Evolutionary conservation across 2,888 invertebrate species (phyloP), one percentile per base, ranked within the genome.

Genomic region (Hoplodrina blanda): DNA sequence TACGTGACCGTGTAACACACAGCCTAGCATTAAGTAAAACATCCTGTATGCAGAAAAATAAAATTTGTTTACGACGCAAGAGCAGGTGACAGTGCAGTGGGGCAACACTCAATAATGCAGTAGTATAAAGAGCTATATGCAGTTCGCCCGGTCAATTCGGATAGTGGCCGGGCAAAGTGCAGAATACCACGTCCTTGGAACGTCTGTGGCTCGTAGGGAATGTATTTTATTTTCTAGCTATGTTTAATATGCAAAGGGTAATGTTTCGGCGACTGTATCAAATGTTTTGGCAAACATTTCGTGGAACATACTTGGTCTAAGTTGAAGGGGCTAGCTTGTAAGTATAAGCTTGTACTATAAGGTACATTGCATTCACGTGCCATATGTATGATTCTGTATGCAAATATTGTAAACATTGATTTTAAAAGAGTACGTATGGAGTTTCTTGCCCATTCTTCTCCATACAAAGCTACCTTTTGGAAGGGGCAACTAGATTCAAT

Each of bases 41-140:
- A 73, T 8, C 37, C 46, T 72, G 57, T 75, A 71, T 70, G 61
- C 61, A n/a, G 60, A 59, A 81, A 80, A 76, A 83, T 84, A 82
- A 84, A 84, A 78, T 75, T 78, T 78, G 69, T 83, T 80, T 75
- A 83, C 64, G 70, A 78, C 33, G 33, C 62, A 57, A 56, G 63
- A 49, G 63, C 78, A 78, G 76, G 69, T 76, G 83, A 77, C 53
- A 68, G 57, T 64, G 66, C 70, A 76, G 57, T 68, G 68, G 70
- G 64, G 30, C 70, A 66, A 19, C 55, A 65, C 78, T 85, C 73
- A 85, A 85, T 85, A 80, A 85, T 85, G 80, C 80, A 85, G 63
- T 49, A 17, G 49, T 30, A 53, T 53, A 37, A 25, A 69, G 63
- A 63, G 56, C 60, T 25, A 52, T 50, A 70, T 80, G 62, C 74